A percentile compares a stretch with the other conserved stretches of the same genome.
Evolutionary conservation across 2,113 vertebrate species (phyloP).

Genomic region (Potamarius usumacintae): DNA sequence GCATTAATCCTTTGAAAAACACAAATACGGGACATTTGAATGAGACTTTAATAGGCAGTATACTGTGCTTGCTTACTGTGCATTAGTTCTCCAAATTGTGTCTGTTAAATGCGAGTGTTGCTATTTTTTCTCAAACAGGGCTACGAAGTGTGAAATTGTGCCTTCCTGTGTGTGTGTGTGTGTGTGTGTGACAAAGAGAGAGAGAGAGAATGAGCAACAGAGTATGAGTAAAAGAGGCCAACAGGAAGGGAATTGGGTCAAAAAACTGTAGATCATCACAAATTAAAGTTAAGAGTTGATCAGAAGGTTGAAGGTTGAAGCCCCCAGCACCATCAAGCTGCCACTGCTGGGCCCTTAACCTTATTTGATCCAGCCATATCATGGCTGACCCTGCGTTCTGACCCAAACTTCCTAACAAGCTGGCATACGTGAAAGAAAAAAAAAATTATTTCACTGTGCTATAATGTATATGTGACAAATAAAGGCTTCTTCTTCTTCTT

Average conservation of each 20-base stretch:
- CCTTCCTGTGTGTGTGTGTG: constrained; percentile 63
- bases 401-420: no score
- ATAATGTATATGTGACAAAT: no score
- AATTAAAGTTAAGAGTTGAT: neutral
- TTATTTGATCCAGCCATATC: no score
- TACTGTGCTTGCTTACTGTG: neutral
- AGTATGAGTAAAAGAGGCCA: neutral
- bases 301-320: no score
- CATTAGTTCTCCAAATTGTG: neutral
- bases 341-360: no score
- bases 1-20: neutral
- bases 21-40: neutral
- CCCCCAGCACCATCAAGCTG: no score
- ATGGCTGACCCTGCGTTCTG: no score
- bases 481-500: no score
- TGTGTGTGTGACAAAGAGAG: neutral
- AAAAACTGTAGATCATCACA: neutral
- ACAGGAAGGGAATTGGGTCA: neutral
- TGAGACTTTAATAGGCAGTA: neutral
- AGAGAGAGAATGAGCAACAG: neutral
- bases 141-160: constrained; percentile 60
- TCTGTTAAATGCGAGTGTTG: neutral
- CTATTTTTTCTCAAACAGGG: constrained; percentile 37
- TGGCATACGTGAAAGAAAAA: no score
- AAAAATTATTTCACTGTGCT: no score